Conservation (phyloP, 30 jellyfish, hydroid and myxozoan genomes). For the Catostylus mosaicus region DNA sequence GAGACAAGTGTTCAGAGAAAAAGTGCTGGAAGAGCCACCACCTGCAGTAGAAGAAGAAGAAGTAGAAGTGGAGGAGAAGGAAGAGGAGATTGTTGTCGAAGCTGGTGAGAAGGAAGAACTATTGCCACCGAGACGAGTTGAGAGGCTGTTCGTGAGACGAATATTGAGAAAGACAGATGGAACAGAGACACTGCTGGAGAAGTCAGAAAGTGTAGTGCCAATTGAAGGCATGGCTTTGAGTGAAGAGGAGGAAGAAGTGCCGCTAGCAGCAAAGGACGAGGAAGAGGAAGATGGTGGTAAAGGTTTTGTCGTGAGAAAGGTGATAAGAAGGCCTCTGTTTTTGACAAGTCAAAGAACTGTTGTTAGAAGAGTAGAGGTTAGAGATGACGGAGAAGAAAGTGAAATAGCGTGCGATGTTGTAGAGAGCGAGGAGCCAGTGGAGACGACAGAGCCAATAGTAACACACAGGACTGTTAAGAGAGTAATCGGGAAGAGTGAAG, state of each 20-base stretch:
- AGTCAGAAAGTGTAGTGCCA: conserved; percentile 74
- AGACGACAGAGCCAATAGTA: conserved; percentile 54
- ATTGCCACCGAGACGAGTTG: conserved; percentile 62
- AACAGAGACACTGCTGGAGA: conserved; percentile 65
- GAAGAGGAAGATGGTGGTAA: conserved; percentile 36
- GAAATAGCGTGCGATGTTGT: conserved; percentile 55
- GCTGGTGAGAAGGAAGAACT: conserved; percentile 5
- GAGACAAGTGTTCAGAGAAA: conserved; percentile 71
- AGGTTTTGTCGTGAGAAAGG: conserved; percentile 54
- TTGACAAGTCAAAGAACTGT: conserved; percentile 79
- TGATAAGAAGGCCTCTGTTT: conserved; percentile 70
- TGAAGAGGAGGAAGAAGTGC: conserved; percentile 15
- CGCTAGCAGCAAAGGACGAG: not conserved
- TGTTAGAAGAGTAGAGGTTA: conserved; percentile 21
- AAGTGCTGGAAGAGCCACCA: conserved; percentile 27
- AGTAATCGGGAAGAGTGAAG: conserved; percentile 47
- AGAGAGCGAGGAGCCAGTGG: conserved; percentile 48
- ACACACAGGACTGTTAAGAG: conserved; percentile 65
- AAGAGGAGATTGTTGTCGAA: conserved; percentile 64
- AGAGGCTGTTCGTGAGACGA: conserved; percentile 77
- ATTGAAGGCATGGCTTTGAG: conserved; percentile 20
- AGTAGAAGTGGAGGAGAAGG: conserved; percentile 54
- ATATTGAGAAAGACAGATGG: conserved; percentile 83
- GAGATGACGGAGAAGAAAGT: conserved; percentile 50
- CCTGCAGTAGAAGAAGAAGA: not conserved